Percentiles rank a stretch among this genome's conserved stretches.
Conservation (phyloP, 2,797 vertebrate genomes). For the Poliocrania exsul region DNA sequence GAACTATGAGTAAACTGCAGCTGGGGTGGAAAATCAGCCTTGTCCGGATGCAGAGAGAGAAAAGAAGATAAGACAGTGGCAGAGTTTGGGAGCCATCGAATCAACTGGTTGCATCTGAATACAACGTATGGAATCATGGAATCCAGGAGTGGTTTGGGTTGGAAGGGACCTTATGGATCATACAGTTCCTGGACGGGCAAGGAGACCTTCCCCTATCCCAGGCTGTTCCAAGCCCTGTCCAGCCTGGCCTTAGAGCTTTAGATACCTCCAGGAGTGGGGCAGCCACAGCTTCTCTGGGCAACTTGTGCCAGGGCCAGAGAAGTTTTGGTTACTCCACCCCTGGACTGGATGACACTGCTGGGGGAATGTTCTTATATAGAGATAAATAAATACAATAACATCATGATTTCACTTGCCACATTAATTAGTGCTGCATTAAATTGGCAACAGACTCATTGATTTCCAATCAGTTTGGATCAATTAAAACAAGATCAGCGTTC, state of each 20-base stretch:
- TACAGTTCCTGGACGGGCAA: not conserved
- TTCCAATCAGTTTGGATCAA: not conserved
- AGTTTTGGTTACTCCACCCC: not conserved
- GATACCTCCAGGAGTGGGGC: not conserved
- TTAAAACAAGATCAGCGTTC: not conserved
- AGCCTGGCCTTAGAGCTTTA: not conserved
- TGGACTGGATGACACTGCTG: not conserved
- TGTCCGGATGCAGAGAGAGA: not conserved
- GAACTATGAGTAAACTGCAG: not conserved
- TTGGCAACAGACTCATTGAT: rapidly evolving
- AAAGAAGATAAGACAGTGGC: rapidly evolving
- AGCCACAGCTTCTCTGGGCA: not conserved
- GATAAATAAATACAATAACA: not conserved
- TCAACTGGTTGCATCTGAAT: rapidly evolving
- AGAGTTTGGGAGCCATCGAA: not conserved
- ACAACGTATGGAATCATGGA: rapidly evolving
- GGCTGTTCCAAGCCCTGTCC: rapidly evolving
- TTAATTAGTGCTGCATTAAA: not conserved
- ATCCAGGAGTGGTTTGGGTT: not conserved
- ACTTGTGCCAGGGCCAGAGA: not conserved
- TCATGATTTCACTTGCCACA: not conserved
- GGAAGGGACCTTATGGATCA: not conserved
- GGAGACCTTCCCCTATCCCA: not conserved
- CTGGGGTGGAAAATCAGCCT: not conserved
- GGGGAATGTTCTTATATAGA: not conserved